Evolutionary conservation across 2,113 vertebrate species (phyloP), one percentile per base, ranked within the genome.

Genomic region (Carettochelys insculpta): DNA sequence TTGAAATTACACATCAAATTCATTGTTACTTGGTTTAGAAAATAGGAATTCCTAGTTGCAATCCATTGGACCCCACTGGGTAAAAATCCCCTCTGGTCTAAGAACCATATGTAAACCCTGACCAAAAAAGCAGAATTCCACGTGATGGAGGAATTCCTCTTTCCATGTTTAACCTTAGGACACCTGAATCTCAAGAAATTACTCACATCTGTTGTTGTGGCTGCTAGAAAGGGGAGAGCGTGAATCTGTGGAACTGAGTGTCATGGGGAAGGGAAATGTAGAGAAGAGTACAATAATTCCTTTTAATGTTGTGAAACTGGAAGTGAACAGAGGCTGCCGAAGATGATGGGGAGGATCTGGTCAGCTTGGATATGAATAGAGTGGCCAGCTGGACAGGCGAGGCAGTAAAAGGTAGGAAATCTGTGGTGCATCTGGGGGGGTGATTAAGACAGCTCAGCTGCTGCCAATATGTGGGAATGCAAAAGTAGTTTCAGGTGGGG

Each of bases 131-230:
- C 11, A 12, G 34, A 85, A n/a, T 11, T 68, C 17, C 10, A 52
- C 11, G 0, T 77, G 16, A 4, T 80, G 19, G 11, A 71, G 53
- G 38, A 56, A 2, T 90, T 91, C 19, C 12, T 85, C 17, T 79
- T 90, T 31, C 22, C 50, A 27, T 83, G 17, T 22, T 68, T 38
- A 58, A 50, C 50, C 4, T 3, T 1, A 1, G 50, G 0, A 0
- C 68, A 6, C 58, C 53, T 88, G 22, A 25, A 50, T 7, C n/a
- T 11, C 11, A 81, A 25, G 13, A 4, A 12, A 85, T 50, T 89
- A 3, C 24, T 87, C 17, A 13, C 87, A 9, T 1, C 6, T 20
- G 1, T 61, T 65, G 7, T 71, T 43, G 1, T 78, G 0, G 25
- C n/a, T 0, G 0, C 81, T 58, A 31, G 17, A 82, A 11, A 31